Conservation (phyloP, 2,888 invertebrate genomes). For the Caenorhabditis sp. region DNA sequence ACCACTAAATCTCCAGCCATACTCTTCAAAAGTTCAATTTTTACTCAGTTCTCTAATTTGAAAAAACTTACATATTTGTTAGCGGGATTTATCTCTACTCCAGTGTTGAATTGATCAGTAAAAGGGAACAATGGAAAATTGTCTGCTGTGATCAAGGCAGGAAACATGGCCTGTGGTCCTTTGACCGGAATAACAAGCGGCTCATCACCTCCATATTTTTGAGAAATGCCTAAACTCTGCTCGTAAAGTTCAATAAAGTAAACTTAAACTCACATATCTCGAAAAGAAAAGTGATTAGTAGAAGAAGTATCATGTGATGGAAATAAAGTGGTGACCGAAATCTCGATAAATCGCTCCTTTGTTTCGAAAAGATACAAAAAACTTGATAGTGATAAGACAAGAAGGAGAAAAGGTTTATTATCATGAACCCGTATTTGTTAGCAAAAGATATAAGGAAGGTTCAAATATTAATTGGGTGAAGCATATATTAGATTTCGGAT, state of each 20-base stretch:
- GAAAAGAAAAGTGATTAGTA: neutral
- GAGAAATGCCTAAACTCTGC: conserved; percentile 33
- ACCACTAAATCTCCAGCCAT: conserved; percentile 63
- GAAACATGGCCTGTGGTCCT: conserved; percentile 59
- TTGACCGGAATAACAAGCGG: conserved; percentile 60
- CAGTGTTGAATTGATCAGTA: conserved; percentile 66
- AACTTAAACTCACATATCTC: neutral
- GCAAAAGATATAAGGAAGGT: too few species aligned
- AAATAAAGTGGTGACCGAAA: neutral
- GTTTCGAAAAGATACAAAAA: conserved; percentile 5
- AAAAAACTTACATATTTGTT: conserved; percentile 60
- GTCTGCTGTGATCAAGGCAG: conserved; percentile 63
- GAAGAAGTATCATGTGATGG: neutral
- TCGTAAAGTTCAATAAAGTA: neutral
- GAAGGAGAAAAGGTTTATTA: neutral
- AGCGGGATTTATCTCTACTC: conserved; percentile 64
- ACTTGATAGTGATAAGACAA: neutral
- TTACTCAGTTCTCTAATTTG: neutral
- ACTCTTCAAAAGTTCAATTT: conserved; percentile 40
- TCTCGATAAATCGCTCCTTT: neutral
- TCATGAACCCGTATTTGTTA: neutral
- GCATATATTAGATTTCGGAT: too few species aligned
- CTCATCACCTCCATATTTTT: conserved; percentile 62
- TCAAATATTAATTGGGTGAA: conserved; percentile 5
- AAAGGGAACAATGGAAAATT: conserved; percentile 67